These are phyloP conservation scores for Machimus rusticus DNA, from an alignment of 2,888 invertebrate genomes.

Conservation along the genomic window DNA sequence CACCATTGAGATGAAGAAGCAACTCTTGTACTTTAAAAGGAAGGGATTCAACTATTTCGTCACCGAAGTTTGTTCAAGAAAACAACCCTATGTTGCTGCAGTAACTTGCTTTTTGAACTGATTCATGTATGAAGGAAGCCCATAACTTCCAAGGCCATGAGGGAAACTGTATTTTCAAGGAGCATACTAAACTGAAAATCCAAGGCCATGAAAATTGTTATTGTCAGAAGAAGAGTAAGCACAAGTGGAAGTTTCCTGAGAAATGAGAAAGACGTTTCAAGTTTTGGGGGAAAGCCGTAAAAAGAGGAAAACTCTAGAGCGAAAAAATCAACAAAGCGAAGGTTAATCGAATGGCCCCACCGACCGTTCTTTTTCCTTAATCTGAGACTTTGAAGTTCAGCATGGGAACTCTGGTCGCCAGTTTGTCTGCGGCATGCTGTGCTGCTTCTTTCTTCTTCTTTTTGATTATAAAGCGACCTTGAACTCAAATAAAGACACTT, in stretches of 20 bases:
- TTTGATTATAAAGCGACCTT: not conserved
- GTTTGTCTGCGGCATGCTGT: not conserved
- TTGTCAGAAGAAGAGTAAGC: not conserved
- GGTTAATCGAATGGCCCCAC: not conserved
- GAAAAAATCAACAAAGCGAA: not conserved
- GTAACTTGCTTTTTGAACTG: not conserved
- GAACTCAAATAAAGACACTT: not conserved
- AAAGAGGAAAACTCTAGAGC: not conserved
- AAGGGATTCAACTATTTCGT: not conserved
- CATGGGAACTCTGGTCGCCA: not conserved
- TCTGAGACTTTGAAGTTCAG: not conserved
- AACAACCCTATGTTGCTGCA: not conserved
- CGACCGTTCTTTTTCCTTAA: not conserved
- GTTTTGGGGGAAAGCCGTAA: not conserved
- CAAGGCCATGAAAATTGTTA: not conserved
- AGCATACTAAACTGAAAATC: not conserved
- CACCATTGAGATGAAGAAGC: not conserved
- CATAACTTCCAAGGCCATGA: not conserved
- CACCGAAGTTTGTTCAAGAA: not conserved
- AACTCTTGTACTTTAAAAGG: not conserved
- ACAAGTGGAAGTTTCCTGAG: not conserved
- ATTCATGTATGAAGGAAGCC: not conserved
- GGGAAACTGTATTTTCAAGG: not conserved
- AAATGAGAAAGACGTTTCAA: not conserved
- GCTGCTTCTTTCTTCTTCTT: not conserved